Base-by-base conservation (phyloP, 2,797 vertebrate genomes). In the Acestrorhynchus altus region DNA sequence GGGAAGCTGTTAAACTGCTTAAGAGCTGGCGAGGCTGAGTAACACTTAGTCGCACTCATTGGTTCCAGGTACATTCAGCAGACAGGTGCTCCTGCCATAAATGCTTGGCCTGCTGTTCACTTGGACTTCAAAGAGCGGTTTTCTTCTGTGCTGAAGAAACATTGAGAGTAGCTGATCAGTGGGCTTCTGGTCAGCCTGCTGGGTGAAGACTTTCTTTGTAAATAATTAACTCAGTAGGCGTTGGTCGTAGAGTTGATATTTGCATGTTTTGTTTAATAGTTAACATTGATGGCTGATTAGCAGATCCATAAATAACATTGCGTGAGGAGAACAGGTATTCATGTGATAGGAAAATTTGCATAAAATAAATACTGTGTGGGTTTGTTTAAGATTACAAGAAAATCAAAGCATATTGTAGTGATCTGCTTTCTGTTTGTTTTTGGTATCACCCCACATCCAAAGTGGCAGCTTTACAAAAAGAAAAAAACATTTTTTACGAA, bases 241-340 rank as follows among this genome's bases (percentile, higher is more conserved):
- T 26, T 57, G 54, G 18, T 79, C 46, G 81, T 83, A 83, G 65
- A 74, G n/a, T 1, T 44, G n/a, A 11, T 8, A 92, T 94, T 94
- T 94, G 92, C 93, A 94, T 94, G 86, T 87, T 67, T 13, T 40
- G 63, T 88, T 83, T 91, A 93, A 94, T 92, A 74, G 85, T 91
- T 89, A 92, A 93, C 91, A 83, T 79, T 67, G 35, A 42, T 74
- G 56, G 2, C 86, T 88, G 90, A 91, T 92, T 92, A 86, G 60
- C 28, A 18, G 0, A 64, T 86, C 88, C 89, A 83, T 83, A 82
- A 84, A 89, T 90, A 91, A 85, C 90, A 66, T 82, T 67, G 56
- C 54, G 1, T 28, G 28, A 67, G 42, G 54, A 57, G 8, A 51
- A 51, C 60, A 28, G 39, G 39, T 20, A 24, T 22, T 18, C 24